These are phyloP conservation scores for Temnothorax curvispinosus DNA, from an alignment of 1,140 invertebrate species.

Conservation along the genomic window DNA sequence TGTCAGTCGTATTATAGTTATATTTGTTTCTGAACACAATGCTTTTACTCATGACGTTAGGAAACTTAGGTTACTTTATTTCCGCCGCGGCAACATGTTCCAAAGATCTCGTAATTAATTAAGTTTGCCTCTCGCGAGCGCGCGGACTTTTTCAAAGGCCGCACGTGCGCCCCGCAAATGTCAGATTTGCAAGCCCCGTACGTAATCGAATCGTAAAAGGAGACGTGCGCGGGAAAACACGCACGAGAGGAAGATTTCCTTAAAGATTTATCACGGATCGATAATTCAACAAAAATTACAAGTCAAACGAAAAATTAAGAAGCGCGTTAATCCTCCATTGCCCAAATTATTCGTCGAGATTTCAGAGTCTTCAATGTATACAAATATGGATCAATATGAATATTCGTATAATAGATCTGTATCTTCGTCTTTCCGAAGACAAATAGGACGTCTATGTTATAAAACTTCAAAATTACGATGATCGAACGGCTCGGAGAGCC, in stretches of 20 bases:
- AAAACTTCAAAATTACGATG: background rate
- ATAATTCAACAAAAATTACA: background rate
- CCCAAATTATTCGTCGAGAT: background rate
- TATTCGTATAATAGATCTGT: background rate
- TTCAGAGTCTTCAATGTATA: background rate
- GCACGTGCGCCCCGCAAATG: background rate
- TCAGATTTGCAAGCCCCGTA: background rate
- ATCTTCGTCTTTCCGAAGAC: background rate
- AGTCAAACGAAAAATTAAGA: slow-evolving; percentile 4
- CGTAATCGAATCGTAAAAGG: background rate
- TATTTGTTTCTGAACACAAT: slow-evolving; percentile 86
- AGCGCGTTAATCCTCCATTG: background rate
- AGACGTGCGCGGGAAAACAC: background rate
- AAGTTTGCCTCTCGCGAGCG: background rate
- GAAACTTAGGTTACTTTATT: slow-evolving; percentile 85
- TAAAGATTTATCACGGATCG: background rate
- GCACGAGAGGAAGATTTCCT: slow-evolving; percentile 8
- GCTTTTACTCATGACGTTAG: slow-evolving; percentile 86
- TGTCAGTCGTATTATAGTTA: slow-evolving; percentile 85
- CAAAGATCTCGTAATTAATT: slow-evolving; percentile 65
- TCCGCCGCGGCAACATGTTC: slow-evolving; percentile 81
- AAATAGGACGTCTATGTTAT: background rate
- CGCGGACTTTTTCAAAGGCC: background rate
- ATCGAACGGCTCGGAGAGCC: too few species aligned
- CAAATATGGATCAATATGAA: background rate